Evolutionary conservation across 2,797 vertebrate species (phyloP), one percentile per base, ranked within the genome.

Genomic region (Podarcis lilfordi): DNA sequence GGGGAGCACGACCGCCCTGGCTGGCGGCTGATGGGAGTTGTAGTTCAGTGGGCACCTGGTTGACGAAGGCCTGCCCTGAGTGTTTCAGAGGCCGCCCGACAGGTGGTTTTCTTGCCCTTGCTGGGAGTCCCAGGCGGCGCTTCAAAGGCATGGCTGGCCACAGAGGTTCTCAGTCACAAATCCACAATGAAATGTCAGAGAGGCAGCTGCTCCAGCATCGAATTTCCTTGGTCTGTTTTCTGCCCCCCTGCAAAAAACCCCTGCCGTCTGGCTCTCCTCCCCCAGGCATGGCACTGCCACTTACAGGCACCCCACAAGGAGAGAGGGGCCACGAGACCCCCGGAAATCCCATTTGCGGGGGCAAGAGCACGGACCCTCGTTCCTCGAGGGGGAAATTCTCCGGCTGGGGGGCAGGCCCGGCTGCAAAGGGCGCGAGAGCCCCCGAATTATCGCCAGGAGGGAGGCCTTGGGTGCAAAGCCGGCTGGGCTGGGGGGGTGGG

Each of bases 221-320:
- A 86, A 87, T 92, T 90, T 92, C 94, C 93, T 71, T 19, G 2
- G 23, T 5, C 5, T 1, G 27, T 29, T 7, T 15, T 15, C 25
- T 17, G 1, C 40, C 37, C 45, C 4, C 15, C 50, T 0, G 2
- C 15, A 32, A 32, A 32, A 61, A 61, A 2, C 9, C 55, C n/a
- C 8, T 7, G 2, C n/a, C 8, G 17, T 37, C 11, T 40, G 32
- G 15, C 74, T n/a, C 50, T 27, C 29, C 45, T 15, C 23, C 23
- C 21, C 80, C 50, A 2, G 27, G 7, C 40, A 13, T 7, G 27
- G 76, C 43, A 17, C 25, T 5, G 25, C 8, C 77, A 25, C 15
- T 15, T 55, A 55, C 13, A 55, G 50, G 4, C 13, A 55, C 50
- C 50, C 50, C 50, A 55, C 13, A 55, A 4, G 13, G 50, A 55